Conservation (phyloP, 2,888 invertebrate genomes). For the Brachypalpus laphriformis region DNA sequence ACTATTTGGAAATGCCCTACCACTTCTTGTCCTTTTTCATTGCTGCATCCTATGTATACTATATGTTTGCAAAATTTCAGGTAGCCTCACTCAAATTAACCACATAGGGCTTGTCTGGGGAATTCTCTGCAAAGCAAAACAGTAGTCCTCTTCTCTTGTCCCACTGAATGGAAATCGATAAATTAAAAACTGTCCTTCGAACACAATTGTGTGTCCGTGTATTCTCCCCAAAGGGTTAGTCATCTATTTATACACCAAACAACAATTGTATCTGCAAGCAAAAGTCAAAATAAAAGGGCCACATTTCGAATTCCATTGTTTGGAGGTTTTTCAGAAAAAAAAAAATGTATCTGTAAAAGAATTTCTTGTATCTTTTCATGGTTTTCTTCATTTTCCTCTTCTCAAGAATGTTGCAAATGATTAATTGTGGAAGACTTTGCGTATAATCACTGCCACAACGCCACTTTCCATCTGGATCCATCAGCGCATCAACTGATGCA, state of each 20-base stretch:
- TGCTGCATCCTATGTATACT: too few relatives aligned
- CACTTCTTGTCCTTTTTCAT: background rate
- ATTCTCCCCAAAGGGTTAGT: slow-evolving; percentile 53
- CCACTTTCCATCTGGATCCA: slow-evolving; percentile 67
- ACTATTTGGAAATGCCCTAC: too few relatives aligned
- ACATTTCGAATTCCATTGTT: slow-evolving; percentile 38
- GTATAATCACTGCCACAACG: slow-evolving; percentile 45
- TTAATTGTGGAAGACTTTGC: slow-evolving; percentile 53
- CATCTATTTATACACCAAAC: background rate
- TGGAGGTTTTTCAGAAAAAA: slow-evolving; percentile 26
- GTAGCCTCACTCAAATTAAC: slow-evolving; percentile 44
- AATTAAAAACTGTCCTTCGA: slow-evolving; percentile 34
- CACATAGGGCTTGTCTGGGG: slow-evolving; percentile 51
- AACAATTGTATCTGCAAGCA: background rate
- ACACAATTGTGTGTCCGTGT: background rate
- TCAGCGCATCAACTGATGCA: slow-evolving; percentile 37
- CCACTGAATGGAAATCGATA: slow-evolving; percentile 42
- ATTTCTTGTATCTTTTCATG: background rate
- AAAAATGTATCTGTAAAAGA: slow-evolving; percentile 17
- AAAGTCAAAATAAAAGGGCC: slow-evolving; percentile 27
- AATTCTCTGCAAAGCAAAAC: slow-evolving; percentile 52
- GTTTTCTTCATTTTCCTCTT: slow-evolving; percentile 14
- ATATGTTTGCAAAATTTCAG: background rate
- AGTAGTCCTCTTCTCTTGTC: slow-evolving; percentile 34
- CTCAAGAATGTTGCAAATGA: slow-evolving; percentile 52